These are phyloP conservation scores for Acleris sparsana DNA, from an alignment of 2,888 invertebrate species.

Conservation along the genomic window DNA sequence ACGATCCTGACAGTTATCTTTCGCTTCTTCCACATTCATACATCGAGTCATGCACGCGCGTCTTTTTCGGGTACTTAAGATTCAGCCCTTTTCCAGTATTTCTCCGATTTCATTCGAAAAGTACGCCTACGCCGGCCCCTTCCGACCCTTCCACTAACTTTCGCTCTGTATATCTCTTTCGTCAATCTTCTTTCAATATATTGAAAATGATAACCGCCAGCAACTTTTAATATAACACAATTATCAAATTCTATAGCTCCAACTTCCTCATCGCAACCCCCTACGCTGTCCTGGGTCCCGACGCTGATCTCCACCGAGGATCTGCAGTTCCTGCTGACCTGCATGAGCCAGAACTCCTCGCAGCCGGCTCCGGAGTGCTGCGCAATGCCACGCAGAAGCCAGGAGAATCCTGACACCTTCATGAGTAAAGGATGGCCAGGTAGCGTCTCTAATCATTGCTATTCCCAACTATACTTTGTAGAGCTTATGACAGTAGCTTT, in stretches of 20 bases:
- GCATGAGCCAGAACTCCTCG: slow-evolving; percentile 50
- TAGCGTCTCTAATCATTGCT: neutral
- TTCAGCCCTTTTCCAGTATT: too few species aligned
- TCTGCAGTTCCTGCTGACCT: slow-evolving; percentile 49
- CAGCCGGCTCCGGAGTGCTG: slow-evolving; percentile 58
- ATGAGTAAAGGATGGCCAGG: slow-evolving; percentile 3
- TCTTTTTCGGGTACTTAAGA: too few species aligned
- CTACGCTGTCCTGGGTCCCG: slow-evolving; percentile 39
- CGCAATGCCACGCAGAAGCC: slow-evolving; percentile 45
- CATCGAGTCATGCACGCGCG: too few species aligned
- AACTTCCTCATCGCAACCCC: neutral
- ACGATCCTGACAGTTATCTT: too few species aligned
- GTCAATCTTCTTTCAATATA: too few species aligned
- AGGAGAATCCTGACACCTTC: neutral
- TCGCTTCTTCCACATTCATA: too few species aligned
- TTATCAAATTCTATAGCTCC: neutral
- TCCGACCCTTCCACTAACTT: too few species aligned
- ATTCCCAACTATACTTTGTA: neutral
- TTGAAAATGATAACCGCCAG: too few species aligned
- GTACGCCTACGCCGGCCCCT: too few species aligned
- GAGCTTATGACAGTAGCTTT: neutral
- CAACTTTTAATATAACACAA: too few species aligned
- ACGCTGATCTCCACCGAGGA: slow-evolving; percentile 50
- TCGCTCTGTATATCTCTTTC: too few species aligned
- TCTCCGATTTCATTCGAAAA: too few species aligned